Evolutionary conservation across 1,140 invertebrate genomes (phyloP).

Genomic region (Drosophila jambulina): DNA sequence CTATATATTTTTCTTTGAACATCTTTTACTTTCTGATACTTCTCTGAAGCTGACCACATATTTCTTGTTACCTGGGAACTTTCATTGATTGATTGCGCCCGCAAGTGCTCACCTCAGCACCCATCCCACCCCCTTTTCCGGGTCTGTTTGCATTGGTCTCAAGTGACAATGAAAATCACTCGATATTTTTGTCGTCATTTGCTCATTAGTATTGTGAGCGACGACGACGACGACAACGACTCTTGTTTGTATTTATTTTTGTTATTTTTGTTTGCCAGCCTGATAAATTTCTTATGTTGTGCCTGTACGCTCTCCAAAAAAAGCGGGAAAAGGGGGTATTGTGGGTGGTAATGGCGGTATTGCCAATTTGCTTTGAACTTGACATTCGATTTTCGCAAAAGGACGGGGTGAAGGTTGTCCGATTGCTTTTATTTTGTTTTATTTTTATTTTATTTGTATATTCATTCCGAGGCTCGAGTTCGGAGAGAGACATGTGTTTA

Average conservation of each 20-base stretch:
- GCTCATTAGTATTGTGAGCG: conserved; percentile 66
- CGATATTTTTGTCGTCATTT: conserved; percentile 66
- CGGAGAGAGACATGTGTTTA: conserved; percentile 17
- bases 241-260: conserved; percentile 40
- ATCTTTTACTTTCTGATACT: too few relatives aligned
- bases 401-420: conserved; percentile 70
- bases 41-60: background rate
- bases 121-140: conserved; percentile 35
- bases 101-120: conserved; percentile 32
- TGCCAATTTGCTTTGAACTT: conserved; percentile 75
- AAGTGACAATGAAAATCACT: conserved; percentile 78
- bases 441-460: conserved; percentile 24
- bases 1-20: background rate
- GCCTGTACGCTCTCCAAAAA: conserved; percentile 14
- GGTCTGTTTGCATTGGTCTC: conserved; percentile 66
- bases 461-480: conserved; percentile 1
- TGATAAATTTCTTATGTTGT: conserved; percentile 75
- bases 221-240: conserved; percentile 28
- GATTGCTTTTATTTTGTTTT: conserved; percentile 13
- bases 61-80: conserved; percentile 18
- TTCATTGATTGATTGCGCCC: conserved; percentile 61
- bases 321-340: background rate
- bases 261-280: conserved; percentile 39
- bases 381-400: conserved; percentile 76
- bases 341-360: conserved; percentile 34